Conservation (phyloP, 2,797 vertebrate species). For the Chromis chromis region DNA sequence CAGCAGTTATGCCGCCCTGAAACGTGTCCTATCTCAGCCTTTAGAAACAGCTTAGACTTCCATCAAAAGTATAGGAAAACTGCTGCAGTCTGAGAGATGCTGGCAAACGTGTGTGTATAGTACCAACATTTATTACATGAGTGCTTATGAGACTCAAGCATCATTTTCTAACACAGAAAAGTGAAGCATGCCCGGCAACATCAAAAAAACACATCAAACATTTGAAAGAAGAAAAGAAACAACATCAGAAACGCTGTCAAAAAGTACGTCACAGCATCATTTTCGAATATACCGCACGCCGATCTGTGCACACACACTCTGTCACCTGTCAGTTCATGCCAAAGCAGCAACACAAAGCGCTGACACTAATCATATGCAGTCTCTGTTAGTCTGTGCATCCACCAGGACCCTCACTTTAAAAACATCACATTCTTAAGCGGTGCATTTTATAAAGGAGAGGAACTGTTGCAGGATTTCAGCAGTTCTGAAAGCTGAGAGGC, state of each 20-base stretch:
- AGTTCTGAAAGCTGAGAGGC: too few species aligned
- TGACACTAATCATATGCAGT: not conserved
- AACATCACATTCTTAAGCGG: not conserved
- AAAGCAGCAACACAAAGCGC: constrained; percentile 27
- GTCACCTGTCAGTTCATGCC: not conserved
- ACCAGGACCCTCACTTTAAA: constrained; percentile 1
- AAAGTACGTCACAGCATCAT: constrained; percentile 2
- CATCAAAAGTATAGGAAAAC: not conserved
- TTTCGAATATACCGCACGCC: not conserved
- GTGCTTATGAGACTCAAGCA: constrained; percentile 15
- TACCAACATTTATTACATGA: constrained; percentile 9
- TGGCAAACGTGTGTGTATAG: not conserved
- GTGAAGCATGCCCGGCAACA: constrained; percentile 42
- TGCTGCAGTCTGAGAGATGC: not conserved
- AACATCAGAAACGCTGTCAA: not conserved
- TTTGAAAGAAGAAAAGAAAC: constrained; percentile 1
- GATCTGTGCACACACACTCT: not conserved
- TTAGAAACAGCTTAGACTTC: not conserved
- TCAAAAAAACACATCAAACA: constrained; percentile 29
- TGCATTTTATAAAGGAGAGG: not conserved
- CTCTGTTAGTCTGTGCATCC: constrained; percentile 12
- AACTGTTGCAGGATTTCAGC: too few species aligned
- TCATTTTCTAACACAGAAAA: constrained; percentile 1
- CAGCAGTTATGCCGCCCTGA: constrained; percentile 10
- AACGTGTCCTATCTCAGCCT: not conserved